These are phyloP conservation scores for Odontesthes bonariensis DNA, from an alignment of 2,113 vertebrate species.

Conservation along the genomic window DNA sequence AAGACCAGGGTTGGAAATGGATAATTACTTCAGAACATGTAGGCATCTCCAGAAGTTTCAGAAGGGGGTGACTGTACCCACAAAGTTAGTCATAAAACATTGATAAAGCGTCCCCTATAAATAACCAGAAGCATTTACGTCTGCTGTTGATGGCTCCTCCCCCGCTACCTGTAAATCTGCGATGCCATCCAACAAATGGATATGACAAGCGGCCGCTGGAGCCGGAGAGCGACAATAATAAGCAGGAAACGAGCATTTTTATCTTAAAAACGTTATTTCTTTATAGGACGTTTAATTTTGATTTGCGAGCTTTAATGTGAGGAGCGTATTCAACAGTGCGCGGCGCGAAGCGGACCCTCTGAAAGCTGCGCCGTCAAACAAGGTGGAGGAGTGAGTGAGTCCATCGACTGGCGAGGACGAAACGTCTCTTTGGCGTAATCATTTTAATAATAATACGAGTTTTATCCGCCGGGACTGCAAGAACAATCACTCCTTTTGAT, in stretches of 20 bases:
- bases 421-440: not conserved
- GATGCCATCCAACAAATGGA: constrained; percentile 71
- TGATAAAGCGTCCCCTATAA: constrained; percentile 65
- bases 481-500: not conserved
- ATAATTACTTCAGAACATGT: not conserved
- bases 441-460: not conserved
- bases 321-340: constrained; percentile 68
- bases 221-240: not conserved
- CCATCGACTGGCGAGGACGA: constrained; percentile 11
- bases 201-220: constrained; percentile 63
- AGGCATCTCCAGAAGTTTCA: not conserved
- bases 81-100: constrained; percentile 62
- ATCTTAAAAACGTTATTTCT: rapidly evolving
- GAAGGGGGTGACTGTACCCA: not conserved
- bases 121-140: constrained; percentile 68
- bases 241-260: not conserved
- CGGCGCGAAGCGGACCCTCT: constrained; percentile 28
- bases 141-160: constrained; percentile 74
- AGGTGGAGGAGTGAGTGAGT: constrained; percentile 50
- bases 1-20: not conserved
- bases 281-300: not conserved
- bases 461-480: no score
- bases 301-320: constrained; percentile 5
- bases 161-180: constrained; percentile 81
- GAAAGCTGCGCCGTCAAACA: constrained; percentile 39